These are phyloP conservation scores for Dinomys branickii DNA, from an alignment of 2,113 vertebrate species.

Conservation along the genomic window DNA sequence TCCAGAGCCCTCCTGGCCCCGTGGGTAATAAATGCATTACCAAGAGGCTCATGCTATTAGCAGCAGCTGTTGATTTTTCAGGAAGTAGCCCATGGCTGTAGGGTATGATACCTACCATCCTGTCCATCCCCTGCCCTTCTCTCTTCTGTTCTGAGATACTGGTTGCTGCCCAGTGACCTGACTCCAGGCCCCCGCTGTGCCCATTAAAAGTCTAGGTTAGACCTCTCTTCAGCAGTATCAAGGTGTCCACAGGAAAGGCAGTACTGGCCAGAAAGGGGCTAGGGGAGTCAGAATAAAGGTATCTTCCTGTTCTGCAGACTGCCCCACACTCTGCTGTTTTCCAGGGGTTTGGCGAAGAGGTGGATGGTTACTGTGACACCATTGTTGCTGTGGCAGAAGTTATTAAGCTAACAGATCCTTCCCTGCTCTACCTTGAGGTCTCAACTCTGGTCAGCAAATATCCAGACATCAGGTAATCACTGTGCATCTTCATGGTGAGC, in stretches of 20 bases:
- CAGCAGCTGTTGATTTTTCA: not conserved
- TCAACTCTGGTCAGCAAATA: constrained; percentile 97
- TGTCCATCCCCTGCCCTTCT: not conserved
- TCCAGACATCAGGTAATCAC: constrained; percentile 95
- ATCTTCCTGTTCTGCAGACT: not conserved
- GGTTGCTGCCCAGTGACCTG: not conserved
- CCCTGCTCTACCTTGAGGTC: constrained; percentile 96
- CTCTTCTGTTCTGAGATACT: not conserved
- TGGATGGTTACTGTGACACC: constrained; percentile 92
- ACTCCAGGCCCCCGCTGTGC: not conserved
- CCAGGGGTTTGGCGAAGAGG: constrained; percentile 90
- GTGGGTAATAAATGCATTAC: not conserved
- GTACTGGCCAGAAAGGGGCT: not conserved
- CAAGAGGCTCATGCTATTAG: not conserved
- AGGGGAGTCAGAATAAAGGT: not conserved
- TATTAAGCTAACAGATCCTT: constrained; percentile 98
- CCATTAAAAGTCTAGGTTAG: not conserved
- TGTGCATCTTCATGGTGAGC: not conserved
- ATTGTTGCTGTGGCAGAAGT: constrained; percentile 96
- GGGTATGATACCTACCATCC: not conserved
- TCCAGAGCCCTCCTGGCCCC: not conserved
- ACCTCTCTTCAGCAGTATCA: not conserved
- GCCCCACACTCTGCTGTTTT: not conserved
- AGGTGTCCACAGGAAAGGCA: not conserved
- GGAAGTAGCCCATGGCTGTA: not conserved